Base-by-base conservation (phyloP, 2,888 invertebrate species). In the Microchrysa polita region DNA sequence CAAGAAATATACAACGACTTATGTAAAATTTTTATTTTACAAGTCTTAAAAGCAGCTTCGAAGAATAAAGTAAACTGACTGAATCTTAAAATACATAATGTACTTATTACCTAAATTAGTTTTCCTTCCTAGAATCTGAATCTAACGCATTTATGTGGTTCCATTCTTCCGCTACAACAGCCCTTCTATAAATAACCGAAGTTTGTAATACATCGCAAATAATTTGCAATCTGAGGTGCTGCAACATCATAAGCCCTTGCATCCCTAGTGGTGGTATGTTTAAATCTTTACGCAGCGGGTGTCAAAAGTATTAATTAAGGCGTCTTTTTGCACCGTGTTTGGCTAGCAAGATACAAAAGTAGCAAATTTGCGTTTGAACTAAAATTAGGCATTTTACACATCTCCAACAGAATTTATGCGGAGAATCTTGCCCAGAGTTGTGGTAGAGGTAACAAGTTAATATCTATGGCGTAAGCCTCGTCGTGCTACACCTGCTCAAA, bases 271-370 rank as follows among this genome's bases (percentile, higher is more conserved):
- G 48, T 44, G 65, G 65, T 44, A 65, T 65, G 18, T 65, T 44
- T 44, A 44, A 48, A 65, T 48, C 18, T 48, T 48, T 55, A 69
- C 69, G 69, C 69, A 69, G 69, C 69, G 69, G 69, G 69, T 57
- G 69, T 69, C 55, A 69, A 69, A 69, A 69, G 69, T 69, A 69
- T 69, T 69, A 69, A 69, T 69, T 69, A 69, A 69, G 69, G 69
- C 69, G 57, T 69, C 69, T 55, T 55, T 69, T 69, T 27, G 69
- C 69, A 69, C 55, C 69, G 69, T 69, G 69, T 69, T 69, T 69
- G 22, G 42, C 42, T 34, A 10, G 48, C 65, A 40, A 34, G 40
- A 20, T 69, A 57, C 69, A 69, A 69, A 69, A 57, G 69, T 55
- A 69, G 69, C 69, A 27, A 67, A 67, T 40, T 57, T 57, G 52